Evolutionary conservation across 2,888 invertebrate genomes (phyloP).

Genomic region (Strigamia crassipes): DNA sequence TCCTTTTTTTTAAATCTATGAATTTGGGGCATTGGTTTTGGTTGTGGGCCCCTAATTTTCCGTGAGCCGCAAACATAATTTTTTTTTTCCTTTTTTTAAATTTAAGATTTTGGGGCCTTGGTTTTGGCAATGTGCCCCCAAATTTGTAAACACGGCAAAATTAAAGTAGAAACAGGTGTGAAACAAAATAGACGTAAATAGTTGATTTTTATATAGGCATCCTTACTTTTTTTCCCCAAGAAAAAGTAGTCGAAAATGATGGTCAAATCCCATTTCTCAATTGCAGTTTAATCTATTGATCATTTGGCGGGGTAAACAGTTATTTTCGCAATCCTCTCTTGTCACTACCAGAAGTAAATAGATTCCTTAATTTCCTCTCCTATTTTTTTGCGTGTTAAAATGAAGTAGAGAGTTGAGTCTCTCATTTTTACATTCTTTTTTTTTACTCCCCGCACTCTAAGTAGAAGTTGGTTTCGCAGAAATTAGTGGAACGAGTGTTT

Average conservation of each 20-base stretch:
- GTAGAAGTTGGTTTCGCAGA: slow-evolving; percentile 11
- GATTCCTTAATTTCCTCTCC: not conserved
- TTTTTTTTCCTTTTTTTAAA: too few relatives aligned
- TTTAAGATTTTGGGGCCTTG: too few relatives aligned
- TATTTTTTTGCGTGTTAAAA: not conserved
- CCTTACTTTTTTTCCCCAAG: too few relatives aligned
- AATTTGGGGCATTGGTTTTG: too few relatives aligned
- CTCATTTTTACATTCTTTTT: not conserved
- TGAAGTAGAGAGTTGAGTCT: not conserved
- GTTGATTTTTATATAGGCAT: too few relatives aligned
- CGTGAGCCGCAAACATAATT: too few relatives aligned
- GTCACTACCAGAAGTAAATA: not conserved
- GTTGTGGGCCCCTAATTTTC: too few relatives aligned
- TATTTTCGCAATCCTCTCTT: slow-evolving; percentile 11
- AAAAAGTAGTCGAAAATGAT: too few relatives aligned
- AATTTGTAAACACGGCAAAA: not conserved
- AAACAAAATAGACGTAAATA: too few relatives aligned
- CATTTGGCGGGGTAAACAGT: not conserved
- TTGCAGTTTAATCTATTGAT: not conserved
- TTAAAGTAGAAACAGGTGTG: too few relatives aligned
- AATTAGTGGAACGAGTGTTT: slow-evolving; percentile 22
- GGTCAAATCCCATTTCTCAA: not conserved
- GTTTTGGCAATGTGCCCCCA: too few relatives aligned
- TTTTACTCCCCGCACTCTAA: not conserved
- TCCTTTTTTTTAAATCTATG: too few relatives aligned